Evolutionary conservation across 1,140 invertebrate species (phyloP), one percentile per base, ranked within the genome.

Genomic region (Cephus cinctus): DNA sequence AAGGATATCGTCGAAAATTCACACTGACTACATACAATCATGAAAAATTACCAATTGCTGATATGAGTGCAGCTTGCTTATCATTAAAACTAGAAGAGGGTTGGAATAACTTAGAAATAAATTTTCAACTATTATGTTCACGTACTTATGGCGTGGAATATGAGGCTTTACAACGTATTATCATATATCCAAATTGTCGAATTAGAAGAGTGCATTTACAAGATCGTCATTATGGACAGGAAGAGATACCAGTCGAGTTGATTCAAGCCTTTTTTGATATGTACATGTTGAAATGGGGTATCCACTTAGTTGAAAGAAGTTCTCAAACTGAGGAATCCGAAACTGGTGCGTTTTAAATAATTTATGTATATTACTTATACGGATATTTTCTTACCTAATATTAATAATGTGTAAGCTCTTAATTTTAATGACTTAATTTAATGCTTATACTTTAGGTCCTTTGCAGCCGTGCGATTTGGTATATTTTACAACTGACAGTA

Each of bases 21-120:
- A 31, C 52, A 12, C 16, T 60, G 11, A 50, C 47, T 6, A 57
- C 55, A 8, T 31, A 48, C 25, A 36, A 46, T 15, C 25, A 19
- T 15, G 43, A 43, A 23, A 57, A 50, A 34, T 47, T 18, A 23
- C 3, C 38, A 31, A 14, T 23, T 22, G 12, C 21, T 21, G n/a
- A 41, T n/a, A 19, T 20, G 22, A 19, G 22, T 20, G 14, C 21
- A 21, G 43, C 45, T 14, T 45, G 46, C 14, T 12, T 55, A 5
- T 23, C 46, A 15, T 41, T 58, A 2, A 36, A 27, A 14, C 47
- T 58, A 18, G 56, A 52, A 11, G 56, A 58, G 12, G 49, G 49
- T 34, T 58, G 56, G 56, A 58, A 58, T 21, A 43, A 34, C n/a
- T 20, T 58, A 14, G 56, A 58, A 41, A 50, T 58, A 18, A 44